Evolutionary conservation across 2,888 invertebrate genomes (phyloP), one percentile per base, ranked within the genome.

Genomic region (Habroteleia sp.): DNA sequence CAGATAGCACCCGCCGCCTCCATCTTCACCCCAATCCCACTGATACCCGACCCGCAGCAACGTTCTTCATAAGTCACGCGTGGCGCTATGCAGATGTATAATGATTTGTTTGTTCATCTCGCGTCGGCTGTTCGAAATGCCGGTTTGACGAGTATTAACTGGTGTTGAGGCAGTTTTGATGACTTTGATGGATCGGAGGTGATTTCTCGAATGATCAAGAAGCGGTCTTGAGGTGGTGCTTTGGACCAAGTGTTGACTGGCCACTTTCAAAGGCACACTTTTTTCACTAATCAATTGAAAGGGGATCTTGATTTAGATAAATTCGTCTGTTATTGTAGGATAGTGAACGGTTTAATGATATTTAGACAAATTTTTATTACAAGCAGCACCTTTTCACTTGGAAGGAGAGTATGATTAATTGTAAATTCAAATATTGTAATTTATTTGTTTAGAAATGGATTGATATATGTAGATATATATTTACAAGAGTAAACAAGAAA

Each of bases 1-100:
- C 79, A 85, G 85, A 87, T 85, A 87, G 81, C 81, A 50, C 7
- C 41, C 39, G 39, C 41, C 65, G 56, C 11, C 58, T 56, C 62
- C 58, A 27, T 66, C 68, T 74, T 74, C 37, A 65, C 33, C 56
- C 68, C 23, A 41, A 42, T 76, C 52, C 69, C 72, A 72, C 58
- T 62, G 76, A 71, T 74, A 50, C 14, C 31, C 39, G 48, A 27
- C 33, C 44, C 39, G 16, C 50, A 31, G 27, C 54, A 39, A 29
- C 42, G 41, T 50, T 75, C 62, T 56, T 54, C 71, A 63, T 75
- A 58, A 68, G 68, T 56, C 68, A 58, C 68, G 58, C 68, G 58
- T 48, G 68, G 27, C 23, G 33, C 50, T 68, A 50, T 48, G 58
- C 68, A 68, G 68, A 69, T 69, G 52, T n/a, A n/a, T 69, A 69